Evolutionary conservation across 2,113 vertebrate genomes (phyloP).

Genomic region (Tyto alba): DNA sequence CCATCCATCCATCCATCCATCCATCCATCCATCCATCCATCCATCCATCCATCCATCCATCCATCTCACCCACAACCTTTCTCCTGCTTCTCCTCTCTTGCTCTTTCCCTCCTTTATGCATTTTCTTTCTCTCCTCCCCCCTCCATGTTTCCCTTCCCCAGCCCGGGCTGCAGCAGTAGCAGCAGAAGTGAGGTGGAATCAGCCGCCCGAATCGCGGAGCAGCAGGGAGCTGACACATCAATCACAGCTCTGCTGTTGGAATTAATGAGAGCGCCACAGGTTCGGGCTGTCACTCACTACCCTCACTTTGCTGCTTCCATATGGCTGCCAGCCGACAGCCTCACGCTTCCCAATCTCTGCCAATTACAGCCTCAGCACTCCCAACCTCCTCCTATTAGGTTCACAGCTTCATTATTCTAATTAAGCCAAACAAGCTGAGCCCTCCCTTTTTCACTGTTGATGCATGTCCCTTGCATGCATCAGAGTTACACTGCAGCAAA

Average conservation of each 20-base stretch:
- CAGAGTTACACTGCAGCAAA: not conserved
- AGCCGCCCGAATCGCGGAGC: conserved; percentile 43
- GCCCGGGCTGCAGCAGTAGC: not conserved
- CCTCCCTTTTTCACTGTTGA: not conserved
- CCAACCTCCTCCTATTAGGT: conserved; percentile 51
- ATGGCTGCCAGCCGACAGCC: conserved; percentile 62
- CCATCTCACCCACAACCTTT: not conserved
- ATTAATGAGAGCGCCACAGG: conserved; percentile 70
- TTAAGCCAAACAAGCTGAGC: conserved; percentile 45
- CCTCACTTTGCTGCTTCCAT: conserved; percentile 71
- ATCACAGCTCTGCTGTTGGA: conserved; percentile 69
- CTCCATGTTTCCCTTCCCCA: not conserved
- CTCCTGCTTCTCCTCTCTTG: not conserved
- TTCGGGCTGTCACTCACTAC: conserved; percentile 69
- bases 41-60: not conserved
- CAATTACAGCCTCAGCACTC: conserved; percentile 64
- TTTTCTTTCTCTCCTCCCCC: not conserved
- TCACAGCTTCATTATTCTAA: conserved; percentile 69
- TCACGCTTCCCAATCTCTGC: conserved; percentile 60
- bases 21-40: not conserved
- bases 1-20: not conserved
- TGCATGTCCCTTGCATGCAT: not conserved
- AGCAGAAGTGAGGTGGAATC: conserved; percentile 34
- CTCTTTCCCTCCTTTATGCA: accelerated
- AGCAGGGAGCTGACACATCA: conserved; percentile 72